A percentile compares a stretch with the other conserved stretches of the same genome.
phyloP scores from a whole-genome alignment of 2,888 invertebrate genomes.

The Chrysodeixis includens region DNA sequence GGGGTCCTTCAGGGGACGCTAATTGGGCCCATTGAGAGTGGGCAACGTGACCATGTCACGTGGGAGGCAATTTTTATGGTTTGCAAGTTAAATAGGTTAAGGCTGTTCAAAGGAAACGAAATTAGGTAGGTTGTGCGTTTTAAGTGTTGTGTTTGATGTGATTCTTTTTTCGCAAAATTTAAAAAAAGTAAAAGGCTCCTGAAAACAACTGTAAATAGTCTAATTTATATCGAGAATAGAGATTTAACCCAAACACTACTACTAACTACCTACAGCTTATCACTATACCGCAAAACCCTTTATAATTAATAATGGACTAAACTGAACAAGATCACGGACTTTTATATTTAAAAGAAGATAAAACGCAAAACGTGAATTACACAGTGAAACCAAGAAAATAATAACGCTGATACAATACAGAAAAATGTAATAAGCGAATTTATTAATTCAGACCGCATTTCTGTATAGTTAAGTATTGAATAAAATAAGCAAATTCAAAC shows the following conservation, averaged over 20 bases:
- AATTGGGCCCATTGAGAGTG: conserved; percentile 79
- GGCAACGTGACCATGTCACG: conserved; percentile 69
- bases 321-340: too few species aligned
- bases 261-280: too few species aligned
- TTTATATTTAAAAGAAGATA: not conserved
- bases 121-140: conserved; percentile 23
- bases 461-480: not conserved
- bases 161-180: not conserved
- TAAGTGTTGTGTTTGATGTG: not conserved
- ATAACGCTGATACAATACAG: not conserved
- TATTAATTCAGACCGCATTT: not conserved
- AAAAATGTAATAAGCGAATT: not conserved
- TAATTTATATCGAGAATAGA: too few species aligned
- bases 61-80: conserved; percentile 65
- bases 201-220: not conserved
- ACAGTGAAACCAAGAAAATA: not conserved
- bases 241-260: too few species aligned
- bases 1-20: conserved; percentile 59
- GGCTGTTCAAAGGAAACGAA: conserved; percentile 19
- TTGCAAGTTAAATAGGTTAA: conserved; percentile 40
- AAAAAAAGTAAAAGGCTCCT: not conserved
- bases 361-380: not conserved
- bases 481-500: conserved; percentile 10
- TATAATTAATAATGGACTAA: too few species aligned
- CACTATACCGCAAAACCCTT: too few species aligned